Percentiles rank a stretch among this genome's conserved stretches.
Evolutionary conservation across 64 coral and sea anemone genomes (phyloP).

Genomic region (Porites australiensis): DNA sequence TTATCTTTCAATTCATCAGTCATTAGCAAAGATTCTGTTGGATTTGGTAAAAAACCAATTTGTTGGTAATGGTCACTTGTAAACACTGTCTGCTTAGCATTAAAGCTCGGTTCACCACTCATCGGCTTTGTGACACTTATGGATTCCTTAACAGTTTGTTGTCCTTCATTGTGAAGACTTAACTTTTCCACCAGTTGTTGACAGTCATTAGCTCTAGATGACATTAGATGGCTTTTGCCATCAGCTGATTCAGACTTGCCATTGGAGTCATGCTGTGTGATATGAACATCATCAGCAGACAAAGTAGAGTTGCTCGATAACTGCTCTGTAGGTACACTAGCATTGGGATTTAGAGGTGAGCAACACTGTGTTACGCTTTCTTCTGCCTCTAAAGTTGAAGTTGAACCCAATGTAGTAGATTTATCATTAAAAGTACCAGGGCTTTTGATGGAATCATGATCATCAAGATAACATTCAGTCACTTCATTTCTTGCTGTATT

Average conservation of each 20-base stretch:
- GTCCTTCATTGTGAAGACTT: too few species aligned
- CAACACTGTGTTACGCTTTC: neutral
- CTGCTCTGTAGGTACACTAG: neutral
- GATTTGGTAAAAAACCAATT: too few species aligned
- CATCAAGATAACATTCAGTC: neutral
- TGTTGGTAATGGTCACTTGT: too few species aligned
- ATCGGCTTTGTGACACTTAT: too few species aligned
- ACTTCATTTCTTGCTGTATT: neutral
- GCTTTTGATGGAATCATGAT: neutral
- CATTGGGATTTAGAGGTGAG: neutral
- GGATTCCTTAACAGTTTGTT: too few species aligned
- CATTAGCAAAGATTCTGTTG: too few species aligned
- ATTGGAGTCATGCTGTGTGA: neutral
- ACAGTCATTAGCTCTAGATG: neutral
- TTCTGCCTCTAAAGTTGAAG: neutral
- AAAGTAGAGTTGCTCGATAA: neutral
- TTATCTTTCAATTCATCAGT: too few species aligned
- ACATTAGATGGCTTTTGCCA: neutral
- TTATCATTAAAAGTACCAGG: neutral
- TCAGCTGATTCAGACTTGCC: neutral
- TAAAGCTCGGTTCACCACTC: too few species aligned
- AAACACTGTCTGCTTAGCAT: too few species aligned
- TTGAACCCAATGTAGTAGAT: neutral
- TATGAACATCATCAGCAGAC: neutral
- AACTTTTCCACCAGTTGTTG: neutral